These are phyloP conservation scores for Alaudala cheleensis DNA, from an alignment of 2,113 vertebrate genomes.

Conservation along the genomic window DNA sequence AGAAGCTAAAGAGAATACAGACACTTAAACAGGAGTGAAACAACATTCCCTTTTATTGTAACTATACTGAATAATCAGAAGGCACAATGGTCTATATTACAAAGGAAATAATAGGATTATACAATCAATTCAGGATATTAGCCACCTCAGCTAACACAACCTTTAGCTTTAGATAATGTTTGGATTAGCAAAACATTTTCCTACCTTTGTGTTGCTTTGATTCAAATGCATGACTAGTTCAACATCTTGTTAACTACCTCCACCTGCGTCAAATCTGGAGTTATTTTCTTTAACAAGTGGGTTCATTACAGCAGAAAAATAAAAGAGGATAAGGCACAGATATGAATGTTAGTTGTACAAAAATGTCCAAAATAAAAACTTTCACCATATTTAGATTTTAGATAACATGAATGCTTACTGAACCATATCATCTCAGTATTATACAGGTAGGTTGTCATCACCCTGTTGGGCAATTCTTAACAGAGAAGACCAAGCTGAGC, in stretches of 20 bases:
- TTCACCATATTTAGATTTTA: neutral
- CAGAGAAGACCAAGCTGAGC: neutral
- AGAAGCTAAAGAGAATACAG: neutral
- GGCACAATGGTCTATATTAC: neutral
- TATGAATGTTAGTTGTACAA: neutral
- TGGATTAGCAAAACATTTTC: slow-evolving; percentile 65
- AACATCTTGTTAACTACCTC: slow-evolving; percentile 52
- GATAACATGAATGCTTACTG: neutral
- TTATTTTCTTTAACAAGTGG: slow-evolving; percentile 6
- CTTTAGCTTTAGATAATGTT: slow-evolving; percentile 50
- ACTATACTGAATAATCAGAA: neutral
- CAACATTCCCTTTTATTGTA: neutral
- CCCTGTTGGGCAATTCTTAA: neutral
- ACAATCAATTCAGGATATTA: slow-evolving; percentile 44
- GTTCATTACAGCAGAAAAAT: neutral
- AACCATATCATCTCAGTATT: neutral
- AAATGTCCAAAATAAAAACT: neutral
- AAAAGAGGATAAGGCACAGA: neutral
- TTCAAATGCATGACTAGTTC: slow-evolving; percentile 69
- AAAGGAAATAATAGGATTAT: slow-evolving; percentile 44
- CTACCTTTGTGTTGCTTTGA: slow-evolving; percentile 67
- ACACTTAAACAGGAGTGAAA: neutral
- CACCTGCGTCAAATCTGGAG: slow-evolving; percentile 14
- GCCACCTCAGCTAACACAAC: slow-evolving; percentile 49
- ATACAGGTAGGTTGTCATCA: neutral